phyloP scores from a whole-genome alignment of 2,888 invertebrate genomes.

The Boloria selene region DNA sequence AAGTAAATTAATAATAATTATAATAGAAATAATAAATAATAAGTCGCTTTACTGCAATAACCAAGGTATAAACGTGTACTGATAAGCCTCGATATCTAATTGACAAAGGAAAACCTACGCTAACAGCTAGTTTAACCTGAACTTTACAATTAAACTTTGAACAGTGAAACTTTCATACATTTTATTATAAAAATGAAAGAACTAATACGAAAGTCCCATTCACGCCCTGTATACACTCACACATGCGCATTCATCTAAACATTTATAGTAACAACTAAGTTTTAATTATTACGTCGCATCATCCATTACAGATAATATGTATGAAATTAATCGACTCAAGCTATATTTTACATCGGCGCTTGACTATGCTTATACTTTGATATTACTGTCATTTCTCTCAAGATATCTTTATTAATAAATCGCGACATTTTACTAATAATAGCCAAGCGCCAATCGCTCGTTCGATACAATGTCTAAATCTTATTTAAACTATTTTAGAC shows the following conservation, averaged over 20 bases:
- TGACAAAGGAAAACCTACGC: slow-evolving; percentile 61
- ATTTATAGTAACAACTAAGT: slow-evolving; percentile 81
- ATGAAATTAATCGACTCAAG: slow-evolving; percentile 67
- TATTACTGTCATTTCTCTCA: slow-evolving; percentile 8
- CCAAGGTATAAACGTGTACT: slow-evolving; percentile 53
- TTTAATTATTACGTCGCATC: slow-evolving; percentile 70
- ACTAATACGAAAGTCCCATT: slow-evolving; percentile 73
- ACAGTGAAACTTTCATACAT: slow-evolving; percentile 43
- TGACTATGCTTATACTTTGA: slow-evolving; percentile 55
- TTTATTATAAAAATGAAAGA: slow-evolving; percentile 55
- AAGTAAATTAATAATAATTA: slow-evolving; percentile 78
- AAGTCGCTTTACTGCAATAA: slow-evolving; percentile 68
- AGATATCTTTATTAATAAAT: slow-evolving; percentile 5
- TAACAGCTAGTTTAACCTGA: slow-evolving; percentile 50
- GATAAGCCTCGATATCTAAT: slow-evolving; percentile 55
- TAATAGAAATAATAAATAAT: slow-evolving; percentile 73
- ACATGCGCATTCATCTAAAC: slow-evolving; percentile 79
- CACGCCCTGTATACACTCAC: slow-evolving; percentile 76
- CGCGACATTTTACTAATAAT: slow-evolving; percentile 43
- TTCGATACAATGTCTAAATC: slow-evolving; percentile 67
- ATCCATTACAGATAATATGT: slow-evolving; percentile 74
- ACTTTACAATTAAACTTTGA: slow-evolving; percentile 42
- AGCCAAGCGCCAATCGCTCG: slow-evolving; percentile 73
- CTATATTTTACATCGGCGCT: slow-evolving; percentile 64
- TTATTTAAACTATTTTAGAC: slow-evolving; percentile 74